Evolutionary conservation across 2,888 invertebrate genomes (phyloP).

Genomic region (Heliconius ethilla): DNA sequence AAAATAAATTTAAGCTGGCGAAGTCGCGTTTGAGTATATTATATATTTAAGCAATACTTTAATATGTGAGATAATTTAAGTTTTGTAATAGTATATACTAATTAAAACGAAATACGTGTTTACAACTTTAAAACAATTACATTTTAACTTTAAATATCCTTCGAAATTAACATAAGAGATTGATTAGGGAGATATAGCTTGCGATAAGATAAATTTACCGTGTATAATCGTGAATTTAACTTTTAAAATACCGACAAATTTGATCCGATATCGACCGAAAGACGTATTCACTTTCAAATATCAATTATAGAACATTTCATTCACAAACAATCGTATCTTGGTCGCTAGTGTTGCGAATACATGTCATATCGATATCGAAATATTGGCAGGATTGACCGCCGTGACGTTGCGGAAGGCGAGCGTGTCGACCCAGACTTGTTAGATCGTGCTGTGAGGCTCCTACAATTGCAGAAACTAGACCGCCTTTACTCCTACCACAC

Average conservation of each 20-base stretch:
- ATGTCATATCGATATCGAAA: conserved; percentile 72
- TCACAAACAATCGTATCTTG: conserved; percentile 61
- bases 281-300: conserved; percentile 11
- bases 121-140: background rate
- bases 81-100: background rate
- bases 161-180: background rate
- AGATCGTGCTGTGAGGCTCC: conserved; percentile 81
- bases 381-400: conserved; percentile 81
- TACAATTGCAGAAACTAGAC: conserved; percentile 82
- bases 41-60: too few species aligned
- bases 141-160: background rate
- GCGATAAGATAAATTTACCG: background rate
- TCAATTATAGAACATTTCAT: background rate
- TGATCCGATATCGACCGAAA: conserved; percentile 16
- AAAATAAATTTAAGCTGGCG: too few species aligned
- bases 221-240: too few species aligned
- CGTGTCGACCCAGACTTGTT: conserved; percentile 77
- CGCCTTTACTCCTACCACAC: conserved; percentile 82
- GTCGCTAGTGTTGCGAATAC: conserved; percentile 65
- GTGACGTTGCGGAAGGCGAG: conserved; percentile 71
- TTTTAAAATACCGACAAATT: background rate
- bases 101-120: too few species aligned
- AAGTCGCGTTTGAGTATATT: too few species aligned
- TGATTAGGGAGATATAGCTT: too few species aligned
- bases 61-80: background rate